These are phyloP conservation scores for Drosophila lacteicornis DNA, from an alignment of 1,140 invertebrate genomes.

Conservation along the genomic window DNA sequence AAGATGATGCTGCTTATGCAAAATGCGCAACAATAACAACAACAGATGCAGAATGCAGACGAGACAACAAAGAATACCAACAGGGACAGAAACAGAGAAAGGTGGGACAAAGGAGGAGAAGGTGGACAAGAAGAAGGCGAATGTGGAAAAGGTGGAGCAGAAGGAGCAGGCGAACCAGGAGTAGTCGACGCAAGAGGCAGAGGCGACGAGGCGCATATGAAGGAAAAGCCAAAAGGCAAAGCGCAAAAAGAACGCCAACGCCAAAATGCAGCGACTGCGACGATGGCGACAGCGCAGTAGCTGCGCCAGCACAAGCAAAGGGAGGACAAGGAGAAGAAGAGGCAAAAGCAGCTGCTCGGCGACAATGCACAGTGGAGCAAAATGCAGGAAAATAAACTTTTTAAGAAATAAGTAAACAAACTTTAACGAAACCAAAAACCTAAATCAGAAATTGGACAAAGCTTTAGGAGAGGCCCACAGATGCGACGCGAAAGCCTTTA, in stretches of 20 bases:
- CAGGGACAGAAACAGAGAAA: slow-evolving; percentile 26
- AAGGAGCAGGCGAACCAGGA: slow-evolving; percentile 13
- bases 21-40: slow-evolving; percentile 61
- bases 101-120: background rate
- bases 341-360: slow-evolving; percentile 46
- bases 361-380: slow-evolving; percentile 33
- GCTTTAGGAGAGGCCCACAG: no score
- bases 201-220: slow-evolving; percentile 42
- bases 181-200: background rate
- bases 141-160: background rate
- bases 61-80: slow-evolving; percentile 79
- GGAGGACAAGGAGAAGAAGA: slow-evolving; percentile 13
- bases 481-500: background rate
- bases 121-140: background rate
- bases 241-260: slow-evolving; percentile 79
- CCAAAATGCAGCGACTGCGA: slow-evolving; percentile 70
- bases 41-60: slow-evolving; percentile 43
- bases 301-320: slow-evolving; percentile 11
- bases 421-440: no score
- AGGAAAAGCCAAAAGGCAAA: slow-evolving; percentile 77
- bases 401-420: background rate
- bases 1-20: slow-evolving; percentile 59
- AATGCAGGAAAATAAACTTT: background rate
- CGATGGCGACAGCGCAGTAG: slow-evolving; percentile 35
- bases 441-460: no score